Percentiles rank a stretch among this genome's conserved stretches.
Conservation (phyloP, 1,140 invertebrate species). For the Brachionus koreanus region DNA sequence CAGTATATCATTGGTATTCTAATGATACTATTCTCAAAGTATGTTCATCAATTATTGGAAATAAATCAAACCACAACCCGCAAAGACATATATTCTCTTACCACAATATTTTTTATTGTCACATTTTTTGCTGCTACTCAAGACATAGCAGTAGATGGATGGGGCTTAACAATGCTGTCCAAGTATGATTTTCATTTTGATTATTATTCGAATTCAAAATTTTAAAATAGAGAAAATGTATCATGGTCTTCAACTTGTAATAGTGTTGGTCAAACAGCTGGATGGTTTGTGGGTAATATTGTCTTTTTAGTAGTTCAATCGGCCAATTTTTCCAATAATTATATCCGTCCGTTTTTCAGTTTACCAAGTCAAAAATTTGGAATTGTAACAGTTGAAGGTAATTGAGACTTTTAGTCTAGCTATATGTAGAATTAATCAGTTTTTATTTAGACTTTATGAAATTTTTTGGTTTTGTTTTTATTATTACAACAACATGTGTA, state of each 20-base stretch:
- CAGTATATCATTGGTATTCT: constrained; percentile 67
- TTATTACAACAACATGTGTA: constrained; percentile 84
- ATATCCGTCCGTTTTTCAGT: constrained; percentile 19
- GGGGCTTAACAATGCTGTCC: constrained; percentile 94
- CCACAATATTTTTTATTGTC: constrained; percentile 76
- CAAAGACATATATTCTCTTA: constrained; percentile 47
- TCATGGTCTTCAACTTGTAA: constrained; percentile 99
- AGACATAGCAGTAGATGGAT: constrained; percentile 98
- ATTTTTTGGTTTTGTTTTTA: constrained; percentile 67
- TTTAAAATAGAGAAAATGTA: constrained; percentile 70
- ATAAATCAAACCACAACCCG: constrained; percentile 19
- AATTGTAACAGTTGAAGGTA: constrained; percentile 18
- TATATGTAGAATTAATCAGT: not conserved
- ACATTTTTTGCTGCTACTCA: constrained; percentile 90
- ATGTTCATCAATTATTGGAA: constrained; percentile 20
- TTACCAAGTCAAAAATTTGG: not conserved
- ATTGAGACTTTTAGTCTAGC: not conserved
- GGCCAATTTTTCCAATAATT: constrained; percentile 67
- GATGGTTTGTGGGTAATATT: constrained; percentile 94
- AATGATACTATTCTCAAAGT: constrained; percentile 57
- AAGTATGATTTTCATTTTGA: not conserved
- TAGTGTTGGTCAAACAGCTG: constrained; percentile 95
- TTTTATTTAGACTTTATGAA: constrained; percentile 4
- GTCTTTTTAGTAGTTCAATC: constrained; percentile 94
- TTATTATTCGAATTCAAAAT: constrained; percentile 5